These are phyloP conservation scores for Cotesia chilonis DNA, from an alignment of 1,140 invertebrate genomes.

Conservation along the genomic window DNA sequence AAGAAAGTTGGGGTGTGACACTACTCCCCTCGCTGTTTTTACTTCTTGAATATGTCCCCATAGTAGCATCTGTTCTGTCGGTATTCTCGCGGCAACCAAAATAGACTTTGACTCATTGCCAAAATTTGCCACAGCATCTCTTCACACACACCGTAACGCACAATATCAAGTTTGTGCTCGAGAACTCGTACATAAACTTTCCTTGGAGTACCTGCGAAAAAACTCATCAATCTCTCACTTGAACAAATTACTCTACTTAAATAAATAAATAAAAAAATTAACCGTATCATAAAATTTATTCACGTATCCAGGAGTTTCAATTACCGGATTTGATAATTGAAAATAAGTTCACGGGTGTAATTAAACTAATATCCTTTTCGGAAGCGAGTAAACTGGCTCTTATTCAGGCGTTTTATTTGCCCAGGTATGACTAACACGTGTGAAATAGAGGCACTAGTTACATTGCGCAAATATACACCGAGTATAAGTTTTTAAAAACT, in stretches of 20 bases:
- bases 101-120: conserved; percentile 55
- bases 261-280: no score
- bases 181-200: no score
- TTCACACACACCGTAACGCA: conserved; percentile 26
- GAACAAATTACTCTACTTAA: no score
- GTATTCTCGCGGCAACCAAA: conserved; percentile 47
- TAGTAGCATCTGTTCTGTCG: conserved; percentile 39
- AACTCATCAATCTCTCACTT: no score
- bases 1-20: background rate
- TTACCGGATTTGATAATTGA: background rate
- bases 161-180: background rate
- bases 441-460: conserved; percentile 13
- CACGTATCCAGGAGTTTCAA: background rate
- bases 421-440: background rate
- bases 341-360: background rate
- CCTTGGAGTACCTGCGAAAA: no score
- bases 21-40: conserved; percentile 20
- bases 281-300: no score
- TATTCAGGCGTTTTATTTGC: background rate
- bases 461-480: background rate
- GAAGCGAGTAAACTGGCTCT: background rate
- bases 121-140: conserved; percentile 43
- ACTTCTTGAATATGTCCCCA: conserved; percentile 28
- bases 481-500: background rate
- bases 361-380: background rate